These are phyloP conservation scores for Aratinga solstitialis DNA, from an alignment of 2,797 vertebrate genomes.

Conservation along the genomic window DNA sequence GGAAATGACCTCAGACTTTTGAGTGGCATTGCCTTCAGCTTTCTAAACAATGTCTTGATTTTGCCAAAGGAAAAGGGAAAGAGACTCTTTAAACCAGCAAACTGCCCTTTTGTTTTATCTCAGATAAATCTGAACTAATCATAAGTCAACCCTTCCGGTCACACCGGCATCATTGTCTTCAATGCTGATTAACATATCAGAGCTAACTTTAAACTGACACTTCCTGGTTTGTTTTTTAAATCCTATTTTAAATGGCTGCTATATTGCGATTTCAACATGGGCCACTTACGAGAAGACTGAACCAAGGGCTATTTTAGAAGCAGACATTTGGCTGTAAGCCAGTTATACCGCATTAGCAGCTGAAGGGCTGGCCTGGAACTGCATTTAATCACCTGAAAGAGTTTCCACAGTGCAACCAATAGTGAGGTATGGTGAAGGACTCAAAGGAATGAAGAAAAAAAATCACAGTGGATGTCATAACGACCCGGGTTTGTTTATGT, in stretches of 20 bases:
- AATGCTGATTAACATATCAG: slow-evolving; percentile 72
- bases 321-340: neutral
- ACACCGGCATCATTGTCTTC: slow-evolving; percentile 72
- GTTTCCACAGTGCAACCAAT: neutral
- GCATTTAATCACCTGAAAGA: neutral
- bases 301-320: neutral
- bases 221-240: slow-evolving; percentile 67
- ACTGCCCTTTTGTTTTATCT: slow-evolving; percentile 71
- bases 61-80: slow-evolving; percentile 76
- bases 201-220: slow-evolving; percentile 73
- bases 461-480: slow-evolving; percentile 15
- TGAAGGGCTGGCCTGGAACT: neutral
- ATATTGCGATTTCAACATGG: neutral
- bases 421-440: accelerated
- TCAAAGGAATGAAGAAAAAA: neutral
- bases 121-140: slow-evolving; percentile 70
- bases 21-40: slow-evolving; percentile 55
- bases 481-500: slow-evolving; percentile 32
- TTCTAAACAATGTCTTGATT: slow-evolving; percentile 71
- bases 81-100: slow-evolving; percentile 67
- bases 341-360: neutral
- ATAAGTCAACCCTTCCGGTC: slow-evolving; percentile 73
- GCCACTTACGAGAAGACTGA: neutral
- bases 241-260: slow-evolving; percentile 16
- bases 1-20: slow-evolving; percentile 70